Evolutionary conservation across 2,888 invertebrate species (phyloP).

Genomic region (Hipparchia semele): DNA sequence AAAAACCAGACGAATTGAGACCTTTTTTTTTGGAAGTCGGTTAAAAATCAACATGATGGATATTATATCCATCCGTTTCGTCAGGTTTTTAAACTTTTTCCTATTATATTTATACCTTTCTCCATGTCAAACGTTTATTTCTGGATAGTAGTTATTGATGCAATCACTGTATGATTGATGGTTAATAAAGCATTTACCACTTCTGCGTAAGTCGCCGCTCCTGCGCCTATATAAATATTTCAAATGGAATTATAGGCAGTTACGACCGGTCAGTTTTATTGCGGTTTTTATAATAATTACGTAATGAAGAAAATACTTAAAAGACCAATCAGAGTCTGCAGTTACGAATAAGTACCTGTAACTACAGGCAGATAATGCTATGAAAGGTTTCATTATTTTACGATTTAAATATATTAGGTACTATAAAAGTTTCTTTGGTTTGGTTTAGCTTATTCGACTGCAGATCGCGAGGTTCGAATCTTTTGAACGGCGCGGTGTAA

Average conservation of each 20-base stretch:
- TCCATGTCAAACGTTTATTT: background rate
- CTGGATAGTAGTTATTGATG: conserved; percentile 4
- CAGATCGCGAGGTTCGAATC: too few relatives aligned
- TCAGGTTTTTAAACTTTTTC: too few relatives aligned
- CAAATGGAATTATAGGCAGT: conserved; percentile 20
- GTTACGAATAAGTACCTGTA: background rate
- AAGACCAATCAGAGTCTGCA: conserved; percentile 1
- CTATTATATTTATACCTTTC: background rate
- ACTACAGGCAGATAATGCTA: background rate
- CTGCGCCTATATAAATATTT: conserved; percentile 18
- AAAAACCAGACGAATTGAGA: too few relatives aligned
- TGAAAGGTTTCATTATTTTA: background rate
- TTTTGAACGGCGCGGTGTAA: too few relatives aligned
- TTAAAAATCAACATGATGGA: too few relatives aligned
- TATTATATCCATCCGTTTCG: too few relatives aligned
- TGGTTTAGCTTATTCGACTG: too few relatives aligned
- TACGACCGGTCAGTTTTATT: conserved; percentile 13
- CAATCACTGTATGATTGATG: conserved; percentile 8
- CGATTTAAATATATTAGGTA: background rate
- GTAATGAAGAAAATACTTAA: conserved; percentile 12
- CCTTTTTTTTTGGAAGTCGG: too few relatives aligned
- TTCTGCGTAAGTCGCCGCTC: conserved; percentile 15
- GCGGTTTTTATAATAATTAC: conserved; percentile 18
- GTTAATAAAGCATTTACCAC: conserved; percentile 1
- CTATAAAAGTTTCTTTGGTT: background rate